These are phyloP conservation scores for Leptopilina boulardi DNA, from an alignment of 1,140 invertebrate genomes.

Conservation along the genomic window DNA sequence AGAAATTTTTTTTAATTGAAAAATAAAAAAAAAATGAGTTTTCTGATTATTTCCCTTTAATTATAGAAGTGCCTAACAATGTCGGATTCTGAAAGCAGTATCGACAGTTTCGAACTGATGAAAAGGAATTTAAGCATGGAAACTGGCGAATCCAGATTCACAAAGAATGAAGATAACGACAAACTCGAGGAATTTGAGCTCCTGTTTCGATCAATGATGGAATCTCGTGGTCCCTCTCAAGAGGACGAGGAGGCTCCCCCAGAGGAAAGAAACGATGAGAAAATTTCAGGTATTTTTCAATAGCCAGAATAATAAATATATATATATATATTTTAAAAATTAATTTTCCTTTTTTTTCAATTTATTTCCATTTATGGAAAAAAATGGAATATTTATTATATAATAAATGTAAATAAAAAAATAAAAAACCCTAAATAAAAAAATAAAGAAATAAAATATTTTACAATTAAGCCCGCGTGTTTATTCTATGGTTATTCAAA, in stretches of 20 bases:
- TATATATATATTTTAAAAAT: too few species aligned
- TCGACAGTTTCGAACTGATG: slow-evolving; percentile 44
- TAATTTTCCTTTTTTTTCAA: too few species aligned
- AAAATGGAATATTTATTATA: too few species aligned
- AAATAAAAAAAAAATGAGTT: too few species aligned
- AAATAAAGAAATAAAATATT: too few species aligned
- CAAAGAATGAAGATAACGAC: slow-evolving; percentile 59
- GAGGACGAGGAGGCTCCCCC: slow-evolving; percentile 57
- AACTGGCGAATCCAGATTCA: slow-evolving; percentile 33
- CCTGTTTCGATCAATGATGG: slow-evolving; percentile 68
- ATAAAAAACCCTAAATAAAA: too few species aligned
- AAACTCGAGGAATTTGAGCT: slow-evolving; percentile 71
- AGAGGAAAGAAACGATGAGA: slow-evolving; percentile 56
- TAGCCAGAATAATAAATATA: slow-evolving; percentile 19
- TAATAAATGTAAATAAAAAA: too few species aligned
- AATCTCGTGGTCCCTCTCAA: slow-evolving; percentile 57
- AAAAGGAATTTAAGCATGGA: slow-evolving; percentile 56
- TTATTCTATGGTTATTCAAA: too few species aligned
- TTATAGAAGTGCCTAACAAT: slow-evolving; percentile 56
- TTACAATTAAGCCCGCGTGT: too few species aligned
- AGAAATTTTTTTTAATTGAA: not conserved
- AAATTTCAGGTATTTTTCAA: slow-evolving; percentile 41
- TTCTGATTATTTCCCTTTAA: not conserved
- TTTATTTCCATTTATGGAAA: too few species aligned
- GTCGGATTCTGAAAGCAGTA: slow-evolving; percentile 67